Evolutionary conservation across 2,113 vertebrate genomes (phyloP), one percentile per base, ranked within the genome.

Genomic region (Herpailurus yagouaroundi): DNA sequence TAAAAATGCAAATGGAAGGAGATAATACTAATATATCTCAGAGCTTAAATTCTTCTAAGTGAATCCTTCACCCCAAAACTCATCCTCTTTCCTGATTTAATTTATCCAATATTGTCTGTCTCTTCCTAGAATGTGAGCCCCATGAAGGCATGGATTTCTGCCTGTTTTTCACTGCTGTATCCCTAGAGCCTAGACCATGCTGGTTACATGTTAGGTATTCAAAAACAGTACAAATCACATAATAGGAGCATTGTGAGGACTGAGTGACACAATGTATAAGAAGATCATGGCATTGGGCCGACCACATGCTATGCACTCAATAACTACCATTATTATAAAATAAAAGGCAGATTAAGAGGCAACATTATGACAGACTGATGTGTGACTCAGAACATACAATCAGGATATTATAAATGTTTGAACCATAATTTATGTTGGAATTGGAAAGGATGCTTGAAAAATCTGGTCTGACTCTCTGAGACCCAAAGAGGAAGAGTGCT

Each of bases 81-180:
- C 41, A 80, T 93, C 5, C 38, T 16, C 55, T 85, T 57, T 93
- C 14, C 64, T 93, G 55, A 90, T 90, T 94, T 95, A 74, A 93
- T 91, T 90, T 87, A 7, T 60, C 29, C 48, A 89, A 68, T 74
- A 60, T 81, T 52, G 6, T 52, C 45, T 55, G 45, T 91, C 45
- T 95, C 33, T 95, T 95, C 33, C 55, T 90, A 23, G 77, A 92
- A 92, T 52, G 16, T 81, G 73, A 87, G 18, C 7, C 31, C 50
- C 12, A 82, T 68, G 48, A 95, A 57, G 73, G 23, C 74, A 82
- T 55, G 31, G 29, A 57, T 68, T 77, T 93, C 29, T 86, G 36
- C 8, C 66, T 89, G 6, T 13, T 84, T 89, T 96, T 85, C 27
- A 81, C 33, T n/a, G 38, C 21, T 89, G 4, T 81, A 52, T 60